phyloP scores from a whole-genome alignment of 1,140 invertebrate species.

The Mactra quadrangularis region DNA sequence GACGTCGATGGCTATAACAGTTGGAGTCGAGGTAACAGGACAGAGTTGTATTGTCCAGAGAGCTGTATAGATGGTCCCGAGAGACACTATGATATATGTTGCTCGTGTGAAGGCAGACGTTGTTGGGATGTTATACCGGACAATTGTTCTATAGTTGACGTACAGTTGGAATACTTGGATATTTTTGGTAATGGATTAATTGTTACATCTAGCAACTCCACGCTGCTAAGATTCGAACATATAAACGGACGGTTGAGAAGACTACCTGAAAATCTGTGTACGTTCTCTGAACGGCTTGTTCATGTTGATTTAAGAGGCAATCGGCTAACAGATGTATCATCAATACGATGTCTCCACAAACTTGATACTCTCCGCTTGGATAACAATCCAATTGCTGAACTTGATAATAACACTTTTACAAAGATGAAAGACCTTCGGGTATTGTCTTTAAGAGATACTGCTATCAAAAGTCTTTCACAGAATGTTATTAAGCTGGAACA shows the following conservation, averaged over 20 bases:
- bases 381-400: slow-evolving; percentile 20
- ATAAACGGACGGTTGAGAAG: slow-evolving; percentile 8
- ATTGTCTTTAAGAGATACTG: slow-evolving; percentile 11
- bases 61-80: not conserved
- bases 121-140: slow-evolving; percentile 10
- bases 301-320: slow-evolving; percentile 25
- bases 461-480: not conserved
- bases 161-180: slow-evolving; percentile 27
- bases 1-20: slow-evolving; percentile 4
- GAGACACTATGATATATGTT: not conserved
- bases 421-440: slow-evolving; percentile 24
- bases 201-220: slow-evolving; percentile 3
- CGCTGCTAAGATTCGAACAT: not conserved
- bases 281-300: not conserved
- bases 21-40: not conserved
- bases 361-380: slow-evolving; percentile 33
- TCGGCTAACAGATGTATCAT: not conserved
- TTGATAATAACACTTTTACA: slow-evolving; percentile 25
- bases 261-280: slow-evolving; percentile 41
- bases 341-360: not conserved
- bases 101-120: not conserved
- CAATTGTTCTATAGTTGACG: not conserved
- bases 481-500: slow-evolving; percentile 4
- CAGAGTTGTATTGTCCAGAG: slow-evolving; percentile 34
- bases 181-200: slow-evolving; percentile 16